Conservation (phyloP, 1,140 invertebrate species). For the Halictus rubicundus region DNA sequence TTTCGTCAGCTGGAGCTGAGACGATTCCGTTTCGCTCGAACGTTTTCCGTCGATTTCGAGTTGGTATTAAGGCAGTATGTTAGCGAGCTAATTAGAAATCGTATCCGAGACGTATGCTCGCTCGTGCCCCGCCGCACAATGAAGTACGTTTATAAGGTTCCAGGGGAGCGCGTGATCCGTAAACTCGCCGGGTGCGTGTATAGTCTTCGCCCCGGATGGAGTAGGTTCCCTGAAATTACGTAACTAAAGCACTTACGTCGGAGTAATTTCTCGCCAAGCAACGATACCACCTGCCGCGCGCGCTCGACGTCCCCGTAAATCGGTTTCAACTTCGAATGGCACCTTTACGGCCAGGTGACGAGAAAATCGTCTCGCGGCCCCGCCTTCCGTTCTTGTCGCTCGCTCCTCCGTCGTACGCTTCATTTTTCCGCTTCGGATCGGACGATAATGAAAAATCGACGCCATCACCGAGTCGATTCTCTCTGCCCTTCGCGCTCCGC, state of each 20-base stretch:
- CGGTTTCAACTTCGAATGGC: slow-evolving; percentile 37
- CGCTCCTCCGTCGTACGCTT: too few species aligned
- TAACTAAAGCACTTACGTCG: slow-evolving; percentile 53
- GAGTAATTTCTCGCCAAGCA: slow-evolving; percentile 51
- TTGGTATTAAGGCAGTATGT: not conserved
- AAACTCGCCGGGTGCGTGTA: slow-evolving; percentile 37
- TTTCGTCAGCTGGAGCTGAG: too few species aligned
- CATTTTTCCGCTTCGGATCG: not conserved
- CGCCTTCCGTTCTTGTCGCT: not conserved
- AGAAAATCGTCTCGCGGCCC: not conserved
- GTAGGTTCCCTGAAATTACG: slow-evolving; percentile 37
- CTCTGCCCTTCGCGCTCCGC: not conserved
- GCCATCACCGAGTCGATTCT: slow-evolving; percentile 1
- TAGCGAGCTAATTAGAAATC: slow-evolving; percentile 11
- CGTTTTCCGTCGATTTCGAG: not conserved
- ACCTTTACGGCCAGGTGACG: not conserved
- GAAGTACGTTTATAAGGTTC: slow-evolving; percentile 40
- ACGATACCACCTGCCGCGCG: slow-evolving; percentile 34
- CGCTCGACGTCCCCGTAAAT: slow-evolving; percentile 38
- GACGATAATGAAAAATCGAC: slow-evolving; percentile 7
- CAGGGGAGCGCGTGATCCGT: slow-evolving; percentile 28
- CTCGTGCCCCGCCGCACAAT: slow-evolving; percentile 22
- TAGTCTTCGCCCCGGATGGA: slow-evolving; percentile 9
- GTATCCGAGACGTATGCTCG: not conserved
- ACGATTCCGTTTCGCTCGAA: not conserved